phyloP scores from a whole-genome alignment of 2,888 invertebrate species.

The Orthosia incerta region DNA sequence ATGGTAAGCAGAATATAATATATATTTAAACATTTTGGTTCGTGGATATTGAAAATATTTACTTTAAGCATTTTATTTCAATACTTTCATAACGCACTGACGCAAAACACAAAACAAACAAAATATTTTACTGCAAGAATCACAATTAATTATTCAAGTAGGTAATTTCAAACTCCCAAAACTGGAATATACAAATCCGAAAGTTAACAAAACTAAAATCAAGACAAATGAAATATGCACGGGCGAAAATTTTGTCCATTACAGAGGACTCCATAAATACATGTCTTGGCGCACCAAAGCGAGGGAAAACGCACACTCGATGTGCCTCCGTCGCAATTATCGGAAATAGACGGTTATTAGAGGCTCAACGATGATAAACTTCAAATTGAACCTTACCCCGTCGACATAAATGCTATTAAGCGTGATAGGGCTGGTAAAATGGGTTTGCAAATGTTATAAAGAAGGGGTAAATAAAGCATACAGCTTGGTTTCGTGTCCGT shows the following conservation, averaged over 20 bases:
- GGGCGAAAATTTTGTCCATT: conserved; percentile 58
- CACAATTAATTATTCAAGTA: conserved; percentile 3
- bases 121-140: not conserved
- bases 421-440: conserved; percentile 11
- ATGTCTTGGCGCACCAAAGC: conserved; percentile 53
- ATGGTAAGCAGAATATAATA: no score
- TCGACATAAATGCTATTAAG: conserved; percentile 12
- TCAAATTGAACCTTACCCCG: conserved; percentile 44
- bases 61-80: not conserved
- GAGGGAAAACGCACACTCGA: conserved; percentile 81
- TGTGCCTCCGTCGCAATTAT: conserved; percentile 76
- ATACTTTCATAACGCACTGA: not conserved
- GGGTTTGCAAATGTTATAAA: conserved; percentile 44
- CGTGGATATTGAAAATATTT: not conserved
- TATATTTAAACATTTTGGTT: no score
- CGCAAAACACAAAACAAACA: not conserved
- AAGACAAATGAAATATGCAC: conserved; percentile 65
- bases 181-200: conserved; percentile 4
- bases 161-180: conserved; percentile 1
- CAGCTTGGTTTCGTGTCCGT: conserved; percentile 63
- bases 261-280: conserved; percentile 62
- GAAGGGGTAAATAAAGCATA: conserved; percentile 65
- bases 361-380: conserved; percentile 17
- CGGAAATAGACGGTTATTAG: conserved; percentile 65
- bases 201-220: conserved; percentile 41